Conservation (phyloP, 2,797 vertebrate genomes). For the Jordanella pulchra region DNA sequence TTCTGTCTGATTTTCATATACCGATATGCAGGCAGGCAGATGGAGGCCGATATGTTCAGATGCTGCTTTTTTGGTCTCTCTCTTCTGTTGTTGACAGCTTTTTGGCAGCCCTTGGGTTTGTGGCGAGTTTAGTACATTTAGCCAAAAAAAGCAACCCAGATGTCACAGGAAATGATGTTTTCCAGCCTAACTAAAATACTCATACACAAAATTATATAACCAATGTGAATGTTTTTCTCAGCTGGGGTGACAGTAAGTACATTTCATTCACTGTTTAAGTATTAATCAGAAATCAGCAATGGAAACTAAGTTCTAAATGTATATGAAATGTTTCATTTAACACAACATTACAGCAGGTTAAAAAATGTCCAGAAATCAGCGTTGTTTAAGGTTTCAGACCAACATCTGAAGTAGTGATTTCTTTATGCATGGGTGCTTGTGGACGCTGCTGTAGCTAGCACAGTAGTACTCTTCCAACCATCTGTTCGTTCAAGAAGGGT, state of each 20-base stretch:
- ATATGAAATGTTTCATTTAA: background rate
- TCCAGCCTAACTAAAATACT: constrained; percentile 18
- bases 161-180: constrained; percentile 37
- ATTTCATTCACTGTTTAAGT: background rate
- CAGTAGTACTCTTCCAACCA: constrained; percentile 1
- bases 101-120: constrained; percentile 39
- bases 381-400: background rate
- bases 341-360: background rate
- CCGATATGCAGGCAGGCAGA: constrained; percentile 56
- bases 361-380: background rate
- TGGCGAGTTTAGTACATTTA: constrained; percentile 35
- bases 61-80: constrained; percentile 52
- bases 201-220: background rate
- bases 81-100: constrained; percentile 58
- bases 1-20: constrained; percentile 24
- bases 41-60: constrained; percentile 47
- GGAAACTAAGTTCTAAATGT: background rate
- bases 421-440: background rate
- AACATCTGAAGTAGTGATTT: background rate
- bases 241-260: background rate
- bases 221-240: background rate
- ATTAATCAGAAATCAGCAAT: background rate
- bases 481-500: constrained; percentile 11
- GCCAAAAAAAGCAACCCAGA: constrained; percentile 29
- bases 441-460: constrained; percentile 4